Percentiles rank a stretch among this genome's conserved stretches.
phyloP scores from a whole-genome alignment of 2,113 vertebrate species.

The Pelecanus crispus region DNA sequence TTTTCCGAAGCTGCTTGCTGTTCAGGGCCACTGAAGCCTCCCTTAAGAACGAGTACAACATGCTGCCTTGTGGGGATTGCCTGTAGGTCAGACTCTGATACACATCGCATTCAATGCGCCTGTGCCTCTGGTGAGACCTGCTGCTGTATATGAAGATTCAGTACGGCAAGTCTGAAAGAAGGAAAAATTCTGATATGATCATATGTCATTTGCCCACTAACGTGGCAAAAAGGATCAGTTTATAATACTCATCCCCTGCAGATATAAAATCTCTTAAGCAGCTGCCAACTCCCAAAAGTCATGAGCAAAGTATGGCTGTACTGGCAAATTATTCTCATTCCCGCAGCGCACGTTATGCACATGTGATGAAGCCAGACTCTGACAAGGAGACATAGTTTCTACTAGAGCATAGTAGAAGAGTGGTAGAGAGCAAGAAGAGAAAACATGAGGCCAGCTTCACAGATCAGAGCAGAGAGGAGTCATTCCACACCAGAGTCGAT shows the following conservation, averaged over 20 bases:
- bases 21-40: background rate
- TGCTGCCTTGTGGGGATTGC: background rate
- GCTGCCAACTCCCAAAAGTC: background rate
- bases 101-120: rapidly evolving
- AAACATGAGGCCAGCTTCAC: background rate
- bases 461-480: background rate
- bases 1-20: background rate
- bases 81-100: background rate
- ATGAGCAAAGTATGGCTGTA: background rate
- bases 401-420: background rate
- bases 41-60: background rate
- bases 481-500: background rate
- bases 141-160: background rate
- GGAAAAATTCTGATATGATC: background rate
- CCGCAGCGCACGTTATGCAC: background rate
- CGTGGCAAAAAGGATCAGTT: background rate
- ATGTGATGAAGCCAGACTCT: background rate
- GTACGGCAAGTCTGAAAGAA: background rate
- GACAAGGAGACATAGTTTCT: background rate
- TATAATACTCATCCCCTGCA: background rate
- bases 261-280: background rate
- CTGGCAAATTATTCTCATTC: background rate
- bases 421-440: background rate
- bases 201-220: background rate
- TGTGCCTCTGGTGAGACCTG: background rate